A percentile compares a stretch with the other conserved stretches of the same genome.
Evolutionary conservation across 23 tunicate species (phyloP).

Genomic region (Halocynthia aurantium): DNA sequence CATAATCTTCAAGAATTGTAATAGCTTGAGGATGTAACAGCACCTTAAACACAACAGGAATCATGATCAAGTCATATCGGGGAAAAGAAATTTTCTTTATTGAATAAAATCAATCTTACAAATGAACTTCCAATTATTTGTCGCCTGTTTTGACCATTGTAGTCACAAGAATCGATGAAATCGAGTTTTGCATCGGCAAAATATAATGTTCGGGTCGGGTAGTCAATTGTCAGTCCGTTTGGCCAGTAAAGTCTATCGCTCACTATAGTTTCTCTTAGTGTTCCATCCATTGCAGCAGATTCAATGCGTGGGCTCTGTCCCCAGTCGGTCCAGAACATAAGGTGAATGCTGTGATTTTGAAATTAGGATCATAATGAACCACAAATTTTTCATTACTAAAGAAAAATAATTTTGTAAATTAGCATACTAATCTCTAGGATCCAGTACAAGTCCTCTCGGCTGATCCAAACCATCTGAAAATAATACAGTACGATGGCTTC

Average conservation of each 20-base stretch:
- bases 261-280: conserved; percentile 30
- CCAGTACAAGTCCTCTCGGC: conserved; percentile 74
- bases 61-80: not conserved
- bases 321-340: conserved; percentile 92
- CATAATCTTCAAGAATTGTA: conserved; percentile 59
- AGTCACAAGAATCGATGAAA: conserved; percentile 70
- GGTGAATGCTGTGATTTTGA: conserved; percentile 30
- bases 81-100: not conserved
- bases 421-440: conserved; percentile 61
- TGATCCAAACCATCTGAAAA: conserved; percentile 61
- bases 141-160: conserved; percentile 49
- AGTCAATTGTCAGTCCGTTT: conserved; percentile 79
- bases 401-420: not conserved
- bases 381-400: not conserved
- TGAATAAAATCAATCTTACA: conserved; percentile 33
- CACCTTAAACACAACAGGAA: conserved; percentile 13
- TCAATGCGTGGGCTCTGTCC: conserved; percentile 85
- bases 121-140: conserved; percentile 55
- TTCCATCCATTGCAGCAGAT: conserved; percentile 72
- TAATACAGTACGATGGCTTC: conserved; percentile 56
- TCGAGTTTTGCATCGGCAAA: conserved; percentile 91
- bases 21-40: conserved; percentile 68
- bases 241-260: conserved; percentile 79
- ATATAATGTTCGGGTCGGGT: conserved; percentile 53
- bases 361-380: not conserved